These are phyloP conservation scores for Taeniopygia guttata DNA, from an alignment of 2,797 vertebrate genomes.

Conservation along the genomic window DNA sequence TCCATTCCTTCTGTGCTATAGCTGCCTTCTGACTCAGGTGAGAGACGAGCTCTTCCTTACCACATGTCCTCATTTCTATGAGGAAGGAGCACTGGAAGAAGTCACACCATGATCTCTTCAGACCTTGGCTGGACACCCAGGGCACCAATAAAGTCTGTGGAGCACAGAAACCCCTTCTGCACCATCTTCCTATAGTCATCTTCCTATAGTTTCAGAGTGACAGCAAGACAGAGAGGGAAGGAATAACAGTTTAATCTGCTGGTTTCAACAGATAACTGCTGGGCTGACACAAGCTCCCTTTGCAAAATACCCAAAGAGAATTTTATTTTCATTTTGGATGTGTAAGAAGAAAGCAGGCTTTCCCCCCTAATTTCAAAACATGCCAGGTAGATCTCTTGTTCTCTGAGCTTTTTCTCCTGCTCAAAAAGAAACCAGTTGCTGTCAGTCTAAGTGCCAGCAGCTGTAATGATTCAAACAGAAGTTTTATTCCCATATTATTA, in stretches of 20 bases:
- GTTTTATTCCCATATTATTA: not conserved
- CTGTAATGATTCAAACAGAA: not conserved
- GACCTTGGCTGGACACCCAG: not conserved
- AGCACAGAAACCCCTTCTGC: not conserved
- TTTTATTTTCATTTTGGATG: not conserved
- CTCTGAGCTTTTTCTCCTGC: not conserved
- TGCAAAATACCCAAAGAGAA: not conserved
- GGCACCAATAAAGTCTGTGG: fast-evolving
- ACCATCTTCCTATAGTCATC: not conserved
- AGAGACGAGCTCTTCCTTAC: not conserved
- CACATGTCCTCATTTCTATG: fast-evolving
- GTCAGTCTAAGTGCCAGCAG: not conserved
- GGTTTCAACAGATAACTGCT: not conserved
- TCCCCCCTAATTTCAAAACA: not conserved
- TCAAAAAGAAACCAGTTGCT: not conserved
- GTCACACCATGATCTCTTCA: not conserved
- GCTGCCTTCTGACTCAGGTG: not conserved
- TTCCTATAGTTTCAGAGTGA: not conserved
- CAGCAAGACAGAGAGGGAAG: not conserved
- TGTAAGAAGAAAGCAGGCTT: not conserved
- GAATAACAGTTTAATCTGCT: not conserved
- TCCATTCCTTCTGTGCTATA: not conserved
- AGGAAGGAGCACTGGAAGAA: not conserved
- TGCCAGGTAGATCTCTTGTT: not conserved
- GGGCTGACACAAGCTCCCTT: not conserved